Conservation (phyloP, 2,797 vertebrate species). For the Cossypha polioptera region DNA sequence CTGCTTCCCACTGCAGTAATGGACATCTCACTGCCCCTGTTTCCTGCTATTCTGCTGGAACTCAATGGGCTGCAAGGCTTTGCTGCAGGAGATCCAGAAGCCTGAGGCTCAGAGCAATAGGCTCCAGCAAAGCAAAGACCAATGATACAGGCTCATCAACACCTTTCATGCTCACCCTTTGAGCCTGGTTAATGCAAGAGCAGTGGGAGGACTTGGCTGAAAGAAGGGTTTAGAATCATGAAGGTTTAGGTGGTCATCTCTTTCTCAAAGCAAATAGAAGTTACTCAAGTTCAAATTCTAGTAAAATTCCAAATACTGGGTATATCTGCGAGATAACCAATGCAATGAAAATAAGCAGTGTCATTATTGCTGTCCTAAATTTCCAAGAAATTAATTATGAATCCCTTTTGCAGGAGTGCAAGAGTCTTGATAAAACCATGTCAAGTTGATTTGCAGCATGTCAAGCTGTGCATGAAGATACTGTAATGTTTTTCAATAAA, state of each 20-base stretch:
- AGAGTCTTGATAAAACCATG: not conserved
- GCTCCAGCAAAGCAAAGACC: not conserved
- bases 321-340: not conserved
- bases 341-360: not conserved
- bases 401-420: not conserved
- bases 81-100: not conserved
- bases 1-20: rapidly evolving
- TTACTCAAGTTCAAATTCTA: not conserved
- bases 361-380: not conserved
- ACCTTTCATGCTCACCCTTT: not conserved
- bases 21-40: not conserved
- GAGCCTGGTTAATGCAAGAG: not conserved
- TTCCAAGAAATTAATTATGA: not conserved
- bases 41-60: not conserved
- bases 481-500: not conserved
- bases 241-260: not conserved
- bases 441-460: not conserved
- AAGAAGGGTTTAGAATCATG: not conserved
- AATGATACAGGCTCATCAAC: not conserved
- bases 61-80: not conserved
- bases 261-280: not conserved
- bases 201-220: not conserved
- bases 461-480: not conserved
- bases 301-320: not conserved
- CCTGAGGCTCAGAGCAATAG: not conserved